Percentiles rank a stretch among this genome's conserved stretches.
Evolutionary conservation across 2,113 vertebrate species (phyloP).

Genomic region (Macquaria australasica): DNA sequence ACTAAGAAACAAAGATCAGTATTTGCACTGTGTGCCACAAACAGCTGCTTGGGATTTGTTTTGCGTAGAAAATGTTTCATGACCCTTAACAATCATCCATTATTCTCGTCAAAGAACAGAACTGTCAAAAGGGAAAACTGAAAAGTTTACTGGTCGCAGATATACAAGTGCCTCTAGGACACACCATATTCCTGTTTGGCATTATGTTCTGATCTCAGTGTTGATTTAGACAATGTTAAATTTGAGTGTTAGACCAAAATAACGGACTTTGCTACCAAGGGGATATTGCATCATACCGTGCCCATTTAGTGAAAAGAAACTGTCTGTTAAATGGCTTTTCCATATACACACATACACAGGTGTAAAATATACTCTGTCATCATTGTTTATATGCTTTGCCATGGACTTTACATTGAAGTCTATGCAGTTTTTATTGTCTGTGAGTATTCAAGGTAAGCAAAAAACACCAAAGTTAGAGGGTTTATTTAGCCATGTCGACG

Average conservation of each 20-base stretch:
- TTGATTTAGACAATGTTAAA: neutral
- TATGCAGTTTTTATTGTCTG: slow-evolving; percentile 16
- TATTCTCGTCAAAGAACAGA: slow-evolving; percentile 12
- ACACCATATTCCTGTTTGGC: slow-evolving; percentile 17
- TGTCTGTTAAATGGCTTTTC: slow-evolving; percentile 30
- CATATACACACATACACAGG: slow-evolving; percentile 26
- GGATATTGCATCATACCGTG: slow-evolving; percentile 55
- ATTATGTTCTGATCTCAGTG: neutral
- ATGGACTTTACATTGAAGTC: slow-evolving; percentile 4
- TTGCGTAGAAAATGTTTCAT: neutral
- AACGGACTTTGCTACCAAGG: neutral
- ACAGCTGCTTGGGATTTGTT: neutral
- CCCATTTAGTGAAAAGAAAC: slow-evolving; percentile 31
- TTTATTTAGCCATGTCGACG: slow-evolving; percentile 45
- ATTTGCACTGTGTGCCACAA: neutral
- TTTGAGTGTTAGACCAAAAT: slow-evolving; percentile 17
- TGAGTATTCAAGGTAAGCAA: neutral
- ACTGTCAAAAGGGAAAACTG: slow-evolving; percentile 9
- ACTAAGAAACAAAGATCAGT: neutral
- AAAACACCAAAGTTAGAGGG: slow-evolving; percentile 11
- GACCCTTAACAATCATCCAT: neutral
- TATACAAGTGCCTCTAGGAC: slow-evolving; percentile 2
- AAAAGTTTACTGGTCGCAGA: neutral
- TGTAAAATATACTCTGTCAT: slow-evolving; percentile 49
- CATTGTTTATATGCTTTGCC: slow-evolving; percentile 31